Evolutionary conservation across 2,797 vertebrate species (phyloP).

Genomic region (Sparus aurata): DNA sequence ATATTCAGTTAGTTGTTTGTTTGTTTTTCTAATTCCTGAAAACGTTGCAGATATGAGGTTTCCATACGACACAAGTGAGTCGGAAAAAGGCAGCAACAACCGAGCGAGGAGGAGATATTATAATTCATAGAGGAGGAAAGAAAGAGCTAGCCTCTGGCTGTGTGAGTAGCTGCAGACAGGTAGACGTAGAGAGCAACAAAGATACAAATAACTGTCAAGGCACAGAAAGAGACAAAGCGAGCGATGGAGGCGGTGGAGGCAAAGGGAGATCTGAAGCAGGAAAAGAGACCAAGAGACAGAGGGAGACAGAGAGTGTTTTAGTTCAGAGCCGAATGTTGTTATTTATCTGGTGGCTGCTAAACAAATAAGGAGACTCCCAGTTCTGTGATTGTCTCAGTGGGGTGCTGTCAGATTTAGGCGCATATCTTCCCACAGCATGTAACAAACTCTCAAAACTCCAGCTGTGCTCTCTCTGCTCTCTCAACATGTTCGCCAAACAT

Average conservation of each 20-base stretch:
- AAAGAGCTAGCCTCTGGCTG: constrained; percentile 79
- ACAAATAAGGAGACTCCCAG: constrained; percentile 80
- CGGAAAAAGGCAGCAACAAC: constrained; percentile 39
- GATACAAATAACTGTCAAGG: constrained; percentile 84
- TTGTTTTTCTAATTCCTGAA: constrained; percentile 43
- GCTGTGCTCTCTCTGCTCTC: constrained; percentile 57
- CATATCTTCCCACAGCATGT: constrained; percentile 70
- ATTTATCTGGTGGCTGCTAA: constrained; percentile 81
- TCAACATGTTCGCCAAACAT: constrained; percentile 60
- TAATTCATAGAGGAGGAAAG: constrained; percentile 65
- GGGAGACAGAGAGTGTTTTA: constrained; percentile 75
- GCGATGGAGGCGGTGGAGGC: constrained; percentile 55
- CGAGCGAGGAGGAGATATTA: constrained; percentile 60
- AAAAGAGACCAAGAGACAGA: constrained; percentile 71
- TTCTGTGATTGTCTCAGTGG: constrained; percentile 82
- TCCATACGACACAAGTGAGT: constrained; percentile 37
- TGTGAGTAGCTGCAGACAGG: constrained; percentile 80
- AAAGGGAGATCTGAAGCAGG: constrained; percentile 73
- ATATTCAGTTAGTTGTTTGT: constrained; percentile 32
- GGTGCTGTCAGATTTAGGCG: constrained; percentile 80
- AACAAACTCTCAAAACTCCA: constrained; percentile 65
- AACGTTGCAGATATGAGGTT: constrained; percentile 38
- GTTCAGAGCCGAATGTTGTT: constrained; percentile 79
- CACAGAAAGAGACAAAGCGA: constrained; percentile 66
- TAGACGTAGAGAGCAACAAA: constrained; percentile 78